Percentiles rank a stretch among this genome's conserved stretches.
Evolutionary conservation across 2,113 vertebrate genomes (phyloP).

Genomic region (Tachysurus fulvidraco): DNA sequence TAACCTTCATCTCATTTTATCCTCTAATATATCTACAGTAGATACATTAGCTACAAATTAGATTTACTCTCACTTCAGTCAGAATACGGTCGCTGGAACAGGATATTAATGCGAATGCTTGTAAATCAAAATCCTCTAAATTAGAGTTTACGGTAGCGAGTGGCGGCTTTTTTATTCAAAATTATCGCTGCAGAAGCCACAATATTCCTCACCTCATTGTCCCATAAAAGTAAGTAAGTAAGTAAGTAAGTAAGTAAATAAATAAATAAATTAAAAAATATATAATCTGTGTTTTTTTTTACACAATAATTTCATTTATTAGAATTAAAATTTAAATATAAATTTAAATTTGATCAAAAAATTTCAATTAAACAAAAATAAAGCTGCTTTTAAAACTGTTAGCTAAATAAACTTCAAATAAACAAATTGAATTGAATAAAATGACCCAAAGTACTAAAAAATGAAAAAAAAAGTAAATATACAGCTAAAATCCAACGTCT

Average conservation of each 20-base stretch:
- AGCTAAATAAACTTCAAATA: not conserved
- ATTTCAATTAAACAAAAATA: not conserved
- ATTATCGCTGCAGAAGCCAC: not conserved
- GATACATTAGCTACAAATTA: slow-evolving; percentile 37
- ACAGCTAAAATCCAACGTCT: not conserved
- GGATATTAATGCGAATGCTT: slow-evolving; percentile 30
- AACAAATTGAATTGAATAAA: not conserved
- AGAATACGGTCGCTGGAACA: slow-evolving; percentile 46
- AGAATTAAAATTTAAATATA: not conserved
- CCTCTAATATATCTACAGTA: slow-evolving; percentile 39
- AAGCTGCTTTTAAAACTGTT: not conserved
- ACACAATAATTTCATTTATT: no score
- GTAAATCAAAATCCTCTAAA: slow-evolving; percentile 15
- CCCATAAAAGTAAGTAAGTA: not conserved
- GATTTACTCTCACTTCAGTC: slow-evolving; percentile 44
- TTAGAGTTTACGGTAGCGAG: not conserved
- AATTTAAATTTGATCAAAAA: not conserved
- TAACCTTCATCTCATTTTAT: slow-evolving; percentile 23
- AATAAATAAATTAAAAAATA: not conserved
- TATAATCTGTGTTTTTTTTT: not conserved
- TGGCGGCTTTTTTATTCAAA: not conserved
- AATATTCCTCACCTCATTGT: not conserved
- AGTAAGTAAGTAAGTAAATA: not conserved
- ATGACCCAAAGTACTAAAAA: not conserved
- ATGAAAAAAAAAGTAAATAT: not conserved